phyloP scores from a whole-genome alignment of 2,888 invertebrate species.

The Zaprionus obscuricornis region DNA sequence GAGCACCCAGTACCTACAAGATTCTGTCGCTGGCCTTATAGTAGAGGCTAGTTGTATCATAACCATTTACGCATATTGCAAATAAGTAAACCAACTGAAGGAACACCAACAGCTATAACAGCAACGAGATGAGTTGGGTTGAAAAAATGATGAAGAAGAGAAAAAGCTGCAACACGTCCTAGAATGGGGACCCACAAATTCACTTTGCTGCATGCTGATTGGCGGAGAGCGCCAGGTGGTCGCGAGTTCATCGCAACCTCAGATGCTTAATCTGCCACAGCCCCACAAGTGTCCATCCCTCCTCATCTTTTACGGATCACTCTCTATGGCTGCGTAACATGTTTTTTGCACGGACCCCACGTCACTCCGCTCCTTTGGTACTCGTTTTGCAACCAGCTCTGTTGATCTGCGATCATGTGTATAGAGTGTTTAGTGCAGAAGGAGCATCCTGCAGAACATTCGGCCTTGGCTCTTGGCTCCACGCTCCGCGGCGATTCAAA shows the following conservation, averaged over 20 bases:
- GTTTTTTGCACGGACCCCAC: slow-evolving; percentile 23
- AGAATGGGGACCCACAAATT: slow-evolving; percentile 68
- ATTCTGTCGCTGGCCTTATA: not conserved
- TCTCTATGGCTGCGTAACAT: slow-evolving; percentile 24
- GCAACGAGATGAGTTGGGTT: not conserved
- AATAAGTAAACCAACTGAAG: slow-evolving; percentile 52
- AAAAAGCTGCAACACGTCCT: slow-evolving; percentile 27
- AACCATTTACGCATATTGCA: slow-evolving; percentile 78
- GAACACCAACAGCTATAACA: slow-evolving; percentile 37
- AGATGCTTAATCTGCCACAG: slow-evolving; percentile 60
- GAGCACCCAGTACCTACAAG: too few species aligned
- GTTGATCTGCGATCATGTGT: too few species aligned
- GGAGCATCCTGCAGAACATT: not conserved
- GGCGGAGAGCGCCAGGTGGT: slow-evolving; percentile 82
- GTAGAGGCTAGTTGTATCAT: slow-evolving; percentile 54
- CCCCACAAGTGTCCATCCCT: not conserved
- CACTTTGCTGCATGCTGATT: slow-evolving; percentile 78
- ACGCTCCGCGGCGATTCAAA: slow-evolving; percentile 67
- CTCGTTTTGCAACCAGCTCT: too few species aligned
- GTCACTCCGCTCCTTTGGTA: too few species aligned
- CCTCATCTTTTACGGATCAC: not conserved
- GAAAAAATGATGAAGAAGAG: not conserved
- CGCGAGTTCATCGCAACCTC: slow-evolving; percentile 70
- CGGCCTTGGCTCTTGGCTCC: slow-evolving; percentile 7
- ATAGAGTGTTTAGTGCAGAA: too few species aligned